These are phyloP conservation scores for Asbolus verrucosus DNA, from an alignment of 1,140 invertebrate genomes.

Conservation along the genomic window DNA sequence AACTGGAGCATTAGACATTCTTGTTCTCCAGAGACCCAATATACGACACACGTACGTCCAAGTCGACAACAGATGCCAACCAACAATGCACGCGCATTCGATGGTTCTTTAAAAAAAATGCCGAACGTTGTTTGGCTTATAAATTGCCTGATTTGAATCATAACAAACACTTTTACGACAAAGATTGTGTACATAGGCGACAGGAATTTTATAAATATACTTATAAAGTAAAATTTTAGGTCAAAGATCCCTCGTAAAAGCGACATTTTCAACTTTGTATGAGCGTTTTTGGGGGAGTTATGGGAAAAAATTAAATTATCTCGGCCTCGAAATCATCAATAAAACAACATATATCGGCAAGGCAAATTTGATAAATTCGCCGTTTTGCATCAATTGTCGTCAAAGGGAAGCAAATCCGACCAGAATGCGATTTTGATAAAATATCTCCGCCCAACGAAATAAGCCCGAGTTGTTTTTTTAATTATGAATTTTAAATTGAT, in stretches of 20 bases:
- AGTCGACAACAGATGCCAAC: constrained; percentile 41
- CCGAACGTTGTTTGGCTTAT: constrained; percentile 56
- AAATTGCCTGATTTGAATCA: constrained; percentile 59
- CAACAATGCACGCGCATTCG: constrained; percentile 38
- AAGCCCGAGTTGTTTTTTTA: constrained; percentile 1
- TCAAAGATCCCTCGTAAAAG: constrained; percentile 25
- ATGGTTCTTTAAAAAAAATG: constrained; percentile 47
- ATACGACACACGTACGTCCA: constrained; percentile 34
- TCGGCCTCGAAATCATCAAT: constrained; percentile 29
- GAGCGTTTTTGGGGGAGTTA: background rate
- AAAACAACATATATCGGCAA: constrained; percentile 34
- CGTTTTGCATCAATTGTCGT: constrained; percentile 27
- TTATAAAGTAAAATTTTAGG: constrained; percentile 35
- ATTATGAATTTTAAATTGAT: constrained; percentile 27
- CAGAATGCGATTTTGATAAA: constrained; percentile 3
- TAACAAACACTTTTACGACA: constrained; percentile 56
- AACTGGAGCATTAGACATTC: constrained; percentile 41
- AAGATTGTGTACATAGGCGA: constrained; percentile 36
- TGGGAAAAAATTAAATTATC: constrained; percentile 24
- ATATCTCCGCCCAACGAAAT: background rate
- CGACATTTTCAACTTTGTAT: constrained; percentile 20
- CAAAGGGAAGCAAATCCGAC: background rate
- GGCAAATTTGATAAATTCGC: constrained; percentile 24
- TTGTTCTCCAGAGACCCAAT: constrained; percentile 25
- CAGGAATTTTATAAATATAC: constrained; percentile 34